These are phyloP conservation scores for Thumatha senex DNA, from an alignment of 2,888 invertebrate species.

Conservation along the genomic window DNA sequence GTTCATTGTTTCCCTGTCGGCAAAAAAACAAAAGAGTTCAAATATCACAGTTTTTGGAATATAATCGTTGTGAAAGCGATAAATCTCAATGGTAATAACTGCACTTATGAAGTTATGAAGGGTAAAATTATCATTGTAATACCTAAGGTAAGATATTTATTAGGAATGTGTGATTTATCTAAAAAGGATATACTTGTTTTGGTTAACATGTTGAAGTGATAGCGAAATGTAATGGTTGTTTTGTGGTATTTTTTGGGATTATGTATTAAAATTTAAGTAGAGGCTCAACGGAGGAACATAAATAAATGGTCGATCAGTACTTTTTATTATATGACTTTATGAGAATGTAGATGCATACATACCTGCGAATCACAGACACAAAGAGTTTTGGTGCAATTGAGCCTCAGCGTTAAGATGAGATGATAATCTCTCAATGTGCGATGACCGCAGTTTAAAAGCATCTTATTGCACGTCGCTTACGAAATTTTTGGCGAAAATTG, in stretches of 20 bases:
- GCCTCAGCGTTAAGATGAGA: no score
- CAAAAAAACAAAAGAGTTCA: conserved; percentile 77
- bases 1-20: conserved; percentile 77
- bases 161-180: conserved; percentile 62
- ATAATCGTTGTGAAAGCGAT: conserved; percentile 71
- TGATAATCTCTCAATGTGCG: no score
- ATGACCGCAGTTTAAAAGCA: no score
- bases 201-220: conserved; percentile 21
- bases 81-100: conserved; percentile 78
- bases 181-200: conserved; percentile 42
- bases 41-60: conserved; percentile 78
- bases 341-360: no score
- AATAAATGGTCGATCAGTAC: no score
- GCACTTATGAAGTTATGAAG: conserved; percentile 73
- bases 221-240: neutral
- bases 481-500: no score
- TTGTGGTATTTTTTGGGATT: neutral
- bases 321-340: no score
- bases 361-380: no score
- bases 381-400: no score
- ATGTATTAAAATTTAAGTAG: no score
- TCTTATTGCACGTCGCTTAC: no score
- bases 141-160: conserved; percentile 57
- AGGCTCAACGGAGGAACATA: no score
- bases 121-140: conserved; percentile 69